phyloP scores from a whole-genome alignment of 2,113 vertebrate species.

The Bambusicola thoracicus region DNA sequence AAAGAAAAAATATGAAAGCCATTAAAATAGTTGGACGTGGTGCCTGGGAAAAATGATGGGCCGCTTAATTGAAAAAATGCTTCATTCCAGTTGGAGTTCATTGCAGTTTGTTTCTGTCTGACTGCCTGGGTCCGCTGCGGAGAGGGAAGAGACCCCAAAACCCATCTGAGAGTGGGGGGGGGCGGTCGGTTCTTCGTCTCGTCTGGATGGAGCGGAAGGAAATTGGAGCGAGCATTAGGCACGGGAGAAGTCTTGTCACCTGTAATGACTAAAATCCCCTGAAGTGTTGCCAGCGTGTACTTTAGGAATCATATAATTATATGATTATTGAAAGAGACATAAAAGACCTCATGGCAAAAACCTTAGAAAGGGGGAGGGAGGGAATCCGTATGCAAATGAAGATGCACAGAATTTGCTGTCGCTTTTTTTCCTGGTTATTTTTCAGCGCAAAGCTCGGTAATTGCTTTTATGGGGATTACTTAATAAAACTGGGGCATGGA shows the following conservation, averaged over 20 bases:
- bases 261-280: conserved; percentile 76
- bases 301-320: conserved; percentile 76
- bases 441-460: conserved; percentile 59
- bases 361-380: conserved; percentile 30
- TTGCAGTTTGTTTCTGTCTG: neutral
- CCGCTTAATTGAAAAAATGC: conserved; percentile 50
- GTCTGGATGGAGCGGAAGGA: conserved; percentile 53
- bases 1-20: conserved; percentile 66
- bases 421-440: conserved; percentile 42
- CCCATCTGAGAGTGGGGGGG: neutral
- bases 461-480: conserved; percentile 70
- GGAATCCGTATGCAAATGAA: conserved; percentile 62
- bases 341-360: conserved; percentile 69
- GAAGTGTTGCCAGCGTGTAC: conserved; percentile 72
- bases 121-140: neutral
- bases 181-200: neutral
- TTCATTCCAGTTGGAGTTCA: neutral
- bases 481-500: conserved; percentile 59
- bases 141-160: neutral
- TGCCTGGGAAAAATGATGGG: conserved; percentile 54
- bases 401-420: conserved; percentile 52
- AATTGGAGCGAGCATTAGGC: conserved; percentile 39
- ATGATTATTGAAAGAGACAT: conserved; percentile 76
- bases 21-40: conserved; percentile 48
- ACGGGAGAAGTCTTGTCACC: conserved; percentile 69